These are phyloP conservation scores for Phyllopteryx taeniolatus DNA, from an alignment of 2,113 vertebrate genomes.

Conservation along the genomic window DNA sequence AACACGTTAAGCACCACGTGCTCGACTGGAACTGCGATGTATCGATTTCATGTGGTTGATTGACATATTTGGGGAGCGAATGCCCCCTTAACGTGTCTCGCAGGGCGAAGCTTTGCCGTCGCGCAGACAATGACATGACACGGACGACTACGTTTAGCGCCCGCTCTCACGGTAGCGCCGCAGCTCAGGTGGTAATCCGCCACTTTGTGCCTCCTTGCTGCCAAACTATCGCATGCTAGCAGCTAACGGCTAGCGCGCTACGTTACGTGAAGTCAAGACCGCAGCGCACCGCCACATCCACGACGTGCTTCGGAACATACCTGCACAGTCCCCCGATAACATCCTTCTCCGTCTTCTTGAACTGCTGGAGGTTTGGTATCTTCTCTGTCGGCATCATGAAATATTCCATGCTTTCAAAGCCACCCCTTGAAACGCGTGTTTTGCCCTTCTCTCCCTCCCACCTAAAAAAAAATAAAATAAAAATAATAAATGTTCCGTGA, in stretches of 20 bases:
- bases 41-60: constrained; percentile 41
- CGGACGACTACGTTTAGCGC: rapidly evolving
- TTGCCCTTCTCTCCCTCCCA: constrained; percentile 28
- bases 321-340: constrained; percentile 89
- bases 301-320: constrained; percentile 62
- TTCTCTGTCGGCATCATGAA: constrained; percentile 91
- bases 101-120: rapidly evolving
- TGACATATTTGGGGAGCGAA: constrained; percentile 26
- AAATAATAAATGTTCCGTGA: no score
- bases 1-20: constrained; percentile 67
- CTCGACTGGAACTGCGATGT: constrained; percentile 36
- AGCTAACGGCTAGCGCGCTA: constrained; percentile 45
- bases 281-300: constrained; percentile 22
- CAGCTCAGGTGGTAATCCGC: constrained; percentile 25
- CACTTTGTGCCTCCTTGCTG: constrained; percentile 39
- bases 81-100: neutral
- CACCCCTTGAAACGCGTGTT: constrained; percentile 40
- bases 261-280: constrained; percentile 17
- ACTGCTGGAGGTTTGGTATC: constrained; percentile 83
- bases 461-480: neutral
- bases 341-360: constrained; percentile 91
- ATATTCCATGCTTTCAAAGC: constrained; percentile 82
- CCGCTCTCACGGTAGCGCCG: neutral
- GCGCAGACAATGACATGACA: rapidly evolving
- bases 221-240: constrained; percentile 41